Evolutionary conservation across 2,888 invertebrate genomes (phyloP).

Genomic region (Unio delphinus): DNA sequence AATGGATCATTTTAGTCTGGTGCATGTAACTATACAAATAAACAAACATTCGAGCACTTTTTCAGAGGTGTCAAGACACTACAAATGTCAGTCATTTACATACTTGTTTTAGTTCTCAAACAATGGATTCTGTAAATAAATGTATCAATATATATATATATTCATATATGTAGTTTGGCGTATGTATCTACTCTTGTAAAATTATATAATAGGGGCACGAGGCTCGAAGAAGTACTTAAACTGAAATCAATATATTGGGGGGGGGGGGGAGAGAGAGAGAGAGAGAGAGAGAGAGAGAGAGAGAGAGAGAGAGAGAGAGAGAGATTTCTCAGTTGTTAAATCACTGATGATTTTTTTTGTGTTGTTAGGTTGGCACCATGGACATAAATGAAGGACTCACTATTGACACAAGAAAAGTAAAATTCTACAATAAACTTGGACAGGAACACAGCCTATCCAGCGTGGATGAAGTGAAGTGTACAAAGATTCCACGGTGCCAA

Average conservation of each 20-base stretch:
- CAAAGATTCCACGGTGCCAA: too few species aligned
- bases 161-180: too few species aligned
- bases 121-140: too few species aligned
- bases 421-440: conserved; percentile 24
- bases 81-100: background rate
- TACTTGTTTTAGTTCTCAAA: too few species aligned
- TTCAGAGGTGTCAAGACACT: too few species aligned
- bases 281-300: background rate
- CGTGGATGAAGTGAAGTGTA: conserved; percentile 1
- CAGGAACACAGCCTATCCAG: background rate
- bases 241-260: background rate
- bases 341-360: background rate
- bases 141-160: too few species aligned
- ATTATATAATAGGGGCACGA: background rate
- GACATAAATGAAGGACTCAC: conserved; percentile 8
- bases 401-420: conserved; percentile 9
- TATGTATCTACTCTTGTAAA: too few species aligned
- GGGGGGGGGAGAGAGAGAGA: background rate
- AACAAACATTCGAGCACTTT: too few species aligned
- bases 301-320: conserved; percentile 1
- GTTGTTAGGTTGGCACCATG: conserved; percentile 28
- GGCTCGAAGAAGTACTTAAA: background rate
- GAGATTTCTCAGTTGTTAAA: background rate
- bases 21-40: too few species aligned
- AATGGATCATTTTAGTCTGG: too few species aligned